Conservation (phyloP, 2,113 vertebrate genomes). For the Amia ocellicauda region DNA sequence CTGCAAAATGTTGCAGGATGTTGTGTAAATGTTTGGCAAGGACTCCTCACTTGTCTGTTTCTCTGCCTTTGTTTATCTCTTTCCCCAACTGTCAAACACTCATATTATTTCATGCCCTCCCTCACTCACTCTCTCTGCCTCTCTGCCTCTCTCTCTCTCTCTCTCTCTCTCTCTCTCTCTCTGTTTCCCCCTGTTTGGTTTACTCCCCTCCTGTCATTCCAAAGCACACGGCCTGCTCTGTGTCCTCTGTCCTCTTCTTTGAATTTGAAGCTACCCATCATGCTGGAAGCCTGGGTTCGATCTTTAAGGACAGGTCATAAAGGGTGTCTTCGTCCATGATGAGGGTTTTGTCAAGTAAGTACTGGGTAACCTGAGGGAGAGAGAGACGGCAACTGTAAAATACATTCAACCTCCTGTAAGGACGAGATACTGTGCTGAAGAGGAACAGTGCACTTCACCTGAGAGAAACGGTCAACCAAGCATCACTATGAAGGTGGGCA, state of each 20-base stretch:
- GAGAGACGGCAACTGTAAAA: background rate
- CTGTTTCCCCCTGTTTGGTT: background rate
- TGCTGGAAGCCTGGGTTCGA: slow-evolving; percentile 93
- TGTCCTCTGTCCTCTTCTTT: slow-evolving; percentile 13
- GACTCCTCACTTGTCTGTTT: too few relatives aligned
- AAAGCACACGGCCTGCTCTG: slow-evolving; percentile 2
- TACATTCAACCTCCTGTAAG: background rate
- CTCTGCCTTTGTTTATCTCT: slow-evolving; percentile 10
- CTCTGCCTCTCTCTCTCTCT: slow-evolving; percentile 12
- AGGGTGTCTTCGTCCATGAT: slow-evolving; percentile 96
- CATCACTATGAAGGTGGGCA: background rate
- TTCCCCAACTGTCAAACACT: slow-evolving; percentile 17
- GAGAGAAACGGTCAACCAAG: too few relatives aligned
- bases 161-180: background rate
- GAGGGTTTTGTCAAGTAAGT: slow-evolving; percentile 89
- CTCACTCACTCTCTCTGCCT: background rate
- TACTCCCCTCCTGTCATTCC: slow-evolving; percentile 11
- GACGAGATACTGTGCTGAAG: too few relatives aligned
- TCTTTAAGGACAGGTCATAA: slow-evolving; percentile 93
- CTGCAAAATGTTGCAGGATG: too few relatives aligned
- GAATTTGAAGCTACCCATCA: slow-evolving; percentile 59
- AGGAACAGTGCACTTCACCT: background rate
- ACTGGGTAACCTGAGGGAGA: slow-evolving; percentile 85
- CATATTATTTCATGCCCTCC: slow-evolving; percentile 4
- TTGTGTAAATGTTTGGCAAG: too few relatives aligned